Conservation (phyloP, 1,140 invertebrate species). For the Atta texana region DNA sequence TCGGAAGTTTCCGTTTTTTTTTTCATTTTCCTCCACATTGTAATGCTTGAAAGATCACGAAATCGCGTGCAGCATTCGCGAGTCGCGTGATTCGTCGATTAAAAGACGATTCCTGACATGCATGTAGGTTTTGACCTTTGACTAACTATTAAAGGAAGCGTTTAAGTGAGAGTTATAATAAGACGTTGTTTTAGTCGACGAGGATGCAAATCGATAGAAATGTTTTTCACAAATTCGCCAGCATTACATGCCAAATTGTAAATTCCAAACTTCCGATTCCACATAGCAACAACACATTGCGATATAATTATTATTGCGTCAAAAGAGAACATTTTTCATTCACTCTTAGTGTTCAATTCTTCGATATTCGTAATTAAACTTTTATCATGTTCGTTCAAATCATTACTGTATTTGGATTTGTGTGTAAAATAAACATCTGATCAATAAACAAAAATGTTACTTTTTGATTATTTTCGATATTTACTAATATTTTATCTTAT, state of each 20-base stretch:
- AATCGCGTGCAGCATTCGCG: conserved; percentile 35
- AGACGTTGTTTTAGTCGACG: conserved; percentile 10
- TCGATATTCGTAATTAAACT: neutral
- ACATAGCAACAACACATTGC: neutral
- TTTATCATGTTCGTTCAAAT: neutral
- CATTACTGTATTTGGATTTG: neutral
- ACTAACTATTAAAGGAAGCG: conserved; percentile 37
- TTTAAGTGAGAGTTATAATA: conserved; percentile 37
- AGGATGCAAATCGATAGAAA: conserved; percentile 28
- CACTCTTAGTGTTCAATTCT: neutral
- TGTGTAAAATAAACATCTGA: neutral
- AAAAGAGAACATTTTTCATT: neutral
- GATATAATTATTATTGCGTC: neutral
- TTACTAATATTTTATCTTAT: neutral
- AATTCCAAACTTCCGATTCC: neutral
- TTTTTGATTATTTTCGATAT: neutral
- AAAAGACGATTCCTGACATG: conserved; percentile 52
- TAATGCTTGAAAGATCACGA: conserved; percentile 43
- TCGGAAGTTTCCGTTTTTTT: neutral
- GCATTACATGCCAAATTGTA: neutral
- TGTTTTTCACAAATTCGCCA: neutral
- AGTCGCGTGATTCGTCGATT: conserved; percentile 42
- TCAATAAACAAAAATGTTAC: no score
- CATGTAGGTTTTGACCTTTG: conserved; percentile 43
- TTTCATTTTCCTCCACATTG: neutral